Evolutionary conservation across 2,113 vertebrate genomes (phyloP), one percentile per base, ranked within the genome.

Genomic region (Gadus chalcogrammus): DNA sequence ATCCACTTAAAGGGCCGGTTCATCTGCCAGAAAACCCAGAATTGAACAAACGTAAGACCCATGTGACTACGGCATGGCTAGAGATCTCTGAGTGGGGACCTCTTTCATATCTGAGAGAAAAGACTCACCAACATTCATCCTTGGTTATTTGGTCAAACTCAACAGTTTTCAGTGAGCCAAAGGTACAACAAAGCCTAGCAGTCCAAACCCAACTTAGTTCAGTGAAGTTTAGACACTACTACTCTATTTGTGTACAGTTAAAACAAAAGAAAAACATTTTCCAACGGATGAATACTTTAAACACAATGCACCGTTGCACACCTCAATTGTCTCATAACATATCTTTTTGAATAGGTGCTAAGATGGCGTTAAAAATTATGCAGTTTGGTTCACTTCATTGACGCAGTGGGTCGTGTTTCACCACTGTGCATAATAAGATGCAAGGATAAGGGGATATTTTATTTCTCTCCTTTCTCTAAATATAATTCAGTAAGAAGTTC

Each of bases 101-200:
- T 48, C 42, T 48, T 72, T 78, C 64, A 61, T 61, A 62, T 56
- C 66, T 67, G 6, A 58, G 31, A 63, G 58, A 72, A 52, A 83
- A 79, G 71, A 74, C 78, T 61, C 60, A 69, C 52, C 59, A 68
- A 84, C 89, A 86, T 84, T 87, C 13, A 17, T 58, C n/a, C n/a
- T 9, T 58, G 17, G 15, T 58, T n/a, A 17, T 58, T 90, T 85
- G 84, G 82, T 82, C 67, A 63, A 69, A 72, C 73, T 79, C 38
- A 73, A 68, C 70, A 69, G 70, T 59, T 48, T 55, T 71, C 4
- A 75, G 52, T 59, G 56, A 80, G 79, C 16, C 35, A 20, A 42
- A 35, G 7, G n/a, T 18, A 84, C 69, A 73, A 55, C 12, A 16
- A 35, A 35, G 3, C 6, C 31, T 35, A 35, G 31, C 31, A 35